phyloP scores from a whole-genome alignment of 2,888 invertebrate genomes.

The Zeuzera pyrina region DNA sequence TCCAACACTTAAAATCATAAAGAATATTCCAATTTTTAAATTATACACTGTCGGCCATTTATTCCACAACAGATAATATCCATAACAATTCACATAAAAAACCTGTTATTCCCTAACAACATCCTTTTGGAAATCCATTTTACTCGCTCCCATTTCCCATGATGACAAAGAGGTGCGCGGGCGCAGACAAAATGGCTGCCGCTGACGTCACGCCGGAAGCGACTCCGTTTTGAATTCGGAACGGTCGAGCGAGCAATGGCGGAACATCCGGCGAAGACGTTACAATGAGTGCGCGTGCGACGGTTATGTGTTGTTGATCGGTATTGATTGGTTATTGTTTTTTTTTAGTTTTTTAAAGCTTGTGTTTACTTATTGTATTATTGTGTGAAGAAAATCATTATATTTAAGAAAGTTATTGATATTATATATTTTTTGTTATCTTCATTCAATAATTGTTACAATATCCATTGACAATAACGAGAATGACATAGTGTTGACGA shows the following conservation, averaged over 20 bases:
- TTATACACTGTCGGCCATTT: too few species aligned
- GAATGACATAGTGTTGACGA: too few species aligned
- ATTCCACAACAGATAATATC: too few species aligned
- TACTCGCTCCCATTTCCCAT: constrained; percentile 63
- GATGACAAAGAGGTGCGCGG: constrained; percentile 31
- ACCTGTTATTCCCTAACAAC: constrained; percentile 17
- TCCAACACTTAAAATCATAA: background rate
- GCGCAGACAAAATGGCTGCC: constrained; percentile 52
- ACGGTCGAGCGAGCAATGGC: constrained; percentile 72
- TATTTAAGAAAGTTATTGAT: too few species aligned
- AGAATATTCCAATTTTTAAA: background rate
- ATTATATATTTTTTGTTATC: too few species aligned
- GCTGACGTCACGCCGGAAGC: constrained; percentile 69
- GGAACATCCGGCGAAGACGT: constrained; percentile 72
- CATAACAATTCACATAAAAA: background rate
- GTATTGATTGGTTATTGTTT: constrained; percentile 25
- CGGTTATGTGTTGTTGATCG: constrained; percentile 14
- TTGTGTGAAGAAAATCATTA: too few species aligned
- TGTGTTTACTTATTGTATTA: too few species aligned
- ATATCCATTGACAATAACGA: too few species aligned
- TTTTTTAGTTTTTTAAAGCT: background rate
- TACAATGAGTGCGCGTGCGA: constrained; percentile 58
- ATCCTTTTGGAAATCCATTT: constrained; percentile 57
- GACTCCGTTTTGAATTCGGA: constrained; percentile 71
- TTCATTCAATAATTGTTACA: too few species aligned